Conservation (phyloP, 2,113 vertebrate species). For the Pycnonotus jocosus region DNA sequence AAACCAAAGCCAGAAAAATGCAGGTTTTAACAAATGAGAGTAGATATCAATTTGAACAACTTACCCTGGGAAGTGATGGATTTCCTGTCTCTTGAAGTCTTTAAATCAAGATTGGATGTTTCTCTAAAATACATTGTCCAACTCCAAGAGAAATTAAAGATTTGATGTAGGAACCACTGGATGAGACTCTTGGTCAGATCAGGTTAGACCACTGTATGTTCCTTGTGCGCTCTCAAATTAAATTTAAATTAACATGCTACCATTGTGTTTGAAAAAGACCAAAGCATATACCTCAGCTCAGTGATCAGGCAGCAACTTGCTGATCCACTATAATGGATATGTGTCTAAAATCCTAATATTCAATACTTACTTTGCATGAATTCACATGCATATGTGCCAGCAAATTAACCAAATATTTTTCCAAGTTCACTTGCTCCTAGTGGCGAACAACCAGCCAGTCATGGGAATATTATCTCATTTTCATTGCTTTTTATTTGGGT, state of each 20-base stretch:
- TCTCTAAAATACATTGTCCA: neutral
- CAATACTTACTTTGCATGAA: neutral
- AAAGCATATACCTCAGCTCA: neutral
- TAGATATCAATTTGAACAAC: neutral
- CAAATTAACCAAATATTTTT: neutral
- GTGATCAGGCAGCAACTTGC: neutral
- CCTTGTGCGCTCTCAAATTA: neutral
- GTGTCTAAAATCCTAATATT: neutral
- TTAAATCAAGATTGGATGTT: slow-evolving; percentile 23
- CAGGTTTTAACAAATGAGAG: neutral
- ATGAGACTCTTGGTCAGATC: neutral
- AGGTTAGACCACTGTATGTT: neutral
- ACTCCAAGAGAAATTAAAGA: neutral
- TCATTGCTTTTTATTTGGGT: neutral
- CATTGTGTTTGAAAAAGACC: neutral
- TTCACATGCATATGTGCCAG: neutral
- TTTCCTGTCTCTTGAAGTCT: slow-evolving; percentile 7
- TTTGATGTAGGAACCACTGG: neutral
- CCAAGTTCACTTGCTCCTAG: neutral
- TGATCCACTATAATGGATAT: neutral
- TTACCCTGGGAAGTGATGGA: neutral
- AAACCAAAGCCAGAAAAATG: slow-evolving; percentile 1
- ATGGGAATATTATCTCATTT: neutral
- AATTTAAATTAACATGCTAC: neutral
- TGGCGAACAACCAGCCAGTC: neutral